phyloP scores from a whole-genome alignment of 2,888 invertebrate genomes.

The Chrysolina americana region DNA sequence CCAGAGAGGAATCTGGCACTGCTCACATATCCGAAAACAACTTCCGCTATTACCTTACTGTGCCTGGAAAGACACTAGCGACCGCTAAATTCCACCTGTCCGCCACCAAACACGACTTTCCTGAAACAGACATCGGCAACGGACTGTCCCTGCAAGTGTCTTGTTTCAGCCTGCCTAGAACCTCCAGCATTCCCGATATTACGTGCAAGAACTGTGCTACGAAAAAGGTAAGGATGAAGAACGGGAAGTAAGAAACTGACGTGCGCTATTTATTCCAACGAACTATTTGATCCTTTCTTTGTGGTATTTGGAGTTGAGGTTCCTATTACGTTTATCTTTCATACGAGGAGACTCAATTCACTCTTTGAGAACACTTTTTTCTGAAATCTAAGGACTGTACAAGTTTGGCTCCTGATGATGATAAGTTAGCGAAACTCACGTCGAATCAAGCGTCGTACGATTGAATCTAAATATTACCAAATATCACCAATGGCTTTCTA shows the following conservation, averaged over 20 bases:
- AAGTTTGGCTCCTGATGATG: too few relatives aligned
- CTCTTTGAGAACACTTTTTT: too few relatives aligned
- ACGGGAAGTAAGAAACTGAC: background rate
- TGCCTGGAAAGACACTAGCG: slow-evolving; percentile 79
- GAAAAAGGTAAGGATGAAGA: slow-evolving; percentile 44
- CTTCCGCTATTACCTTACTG: slow-evolving; percentile 74
- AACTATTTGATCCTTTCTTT: too few relatives aligned
- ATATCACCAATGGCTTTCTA: too few relatives aligned
- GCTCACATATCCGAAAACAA: slow-evolving; percentile 60
- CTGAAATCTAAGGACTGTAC: too few relatives aligned
- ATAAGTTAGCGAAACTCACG: too few relatives aligned
- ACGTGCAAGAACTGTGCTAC: slow-evolving; percentile 70
- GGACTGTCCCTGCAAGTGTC: slow-evolving; percentile 76
- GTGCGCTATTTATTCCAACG: too few relatives aligned
- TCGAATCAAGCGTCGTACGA: too few relatives aligned
- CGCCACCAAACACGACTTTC: slow-evolving; percentile 80
- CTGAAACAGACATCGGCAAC: slow-evolving; percentile 78
- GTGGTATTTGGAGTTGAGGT: too few relatives aligned
- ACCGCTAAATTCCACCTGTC: slow-evolving; percentile 71
- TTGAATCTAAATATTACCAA: too few relatives aligned
- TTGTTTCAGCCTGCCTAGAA: slow-evolving; percentile 81
- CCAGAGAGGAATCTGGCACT: slow-evolving; percentile 57
- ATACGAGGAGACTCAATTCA: too few relatives aligned
- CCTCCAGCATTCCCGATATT: slow-evolving; percentile 79
- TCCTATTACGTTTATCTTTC: too few relatives aligned